These are phyloP conservation scores for Heliconius hermathena DNA, from an alignment of 1,140 invertebrate species.

Conservation along the genomic window DNA sequence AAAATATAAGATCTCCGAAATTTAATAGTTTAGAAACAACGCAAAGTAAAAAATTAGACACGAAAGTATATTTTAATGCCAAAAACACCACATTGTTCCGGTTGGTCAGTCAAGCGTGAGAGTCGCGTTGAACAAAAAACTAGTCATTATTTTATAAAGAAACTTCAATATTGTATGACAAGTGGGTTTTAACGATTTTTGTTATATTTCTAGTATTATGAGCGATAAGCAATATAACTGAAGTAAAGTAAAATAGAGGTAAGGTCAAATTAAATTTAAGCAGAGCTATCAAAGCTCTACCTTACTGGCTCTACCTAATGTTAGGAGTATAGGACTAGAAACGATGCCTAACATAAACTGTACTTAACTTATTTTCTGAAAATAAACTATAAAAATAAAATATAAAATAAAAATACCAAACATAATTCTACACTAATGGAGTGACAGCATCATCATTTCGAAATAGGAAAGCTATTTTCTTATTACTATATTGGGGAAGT, in stretches of 20 bases:
- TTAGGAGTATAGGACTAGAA: no score
- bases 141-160: conserved; percentile 45
- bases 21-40: conserved; percentile 26
- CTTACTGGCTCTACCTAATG: no score
- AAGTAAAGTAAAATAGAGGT: not conserved
- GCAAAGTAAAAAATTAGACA: conserved; percentile 28
- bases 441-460: no score
- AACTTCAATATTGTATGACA: conserved; percentile 17
- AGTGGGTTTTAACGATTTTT: conserved; percentile 11
- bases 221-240: not conserved
- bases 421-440: no score
- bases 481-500: no score
- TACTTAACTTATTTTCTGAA: no score
- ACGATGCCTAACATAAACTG: no score
- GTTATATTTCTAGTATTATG: not conserved
- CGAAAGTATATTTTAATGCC: conserved; percentile 35
- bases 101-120: conserved; percentile 34
- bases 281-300: no score
- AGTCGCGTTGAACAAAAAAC: conserved; percentile 51
- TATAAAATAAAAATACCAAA: no score
- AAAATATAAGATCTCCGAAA: conserved; percentile 10
- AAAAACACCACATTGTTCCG: conserved; percentile 35
- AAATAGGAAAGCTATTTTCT: no score
- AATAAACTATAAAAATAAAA: no score
- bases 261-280: not conserved